These are phyloP conservation scores for Leptinotarsa undecemlineata DNA, from an alignment of 1,140 invertebrate species.

Conservation along the genomic window DNA sequence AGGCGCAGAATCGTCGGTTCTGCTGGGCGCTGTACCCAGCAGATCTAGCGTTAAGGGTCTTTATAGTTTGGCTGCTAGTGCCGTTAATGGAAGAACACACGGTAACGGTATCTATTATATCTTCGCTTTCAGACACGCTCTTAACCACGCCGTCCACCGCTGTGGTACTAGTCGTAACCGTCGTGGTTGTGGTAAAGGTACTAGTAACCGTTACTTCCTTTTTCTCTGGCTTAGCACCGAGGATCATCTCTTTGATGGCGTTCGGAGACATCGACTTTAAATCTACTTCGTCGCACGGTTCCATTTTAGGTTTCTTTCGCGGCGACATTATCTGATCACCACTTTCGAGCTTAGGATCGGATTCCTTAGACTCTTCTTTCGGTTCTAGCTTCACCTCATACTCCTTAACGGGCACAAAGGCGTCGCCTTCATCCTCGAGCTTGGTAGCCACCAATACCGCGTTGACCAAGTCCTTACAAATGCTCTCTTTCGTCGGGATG, in stretches of 20 bases:
- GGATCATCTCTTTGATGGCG: constrained; percentile 52
- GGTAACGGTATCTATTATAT: constrained; percentile 50
- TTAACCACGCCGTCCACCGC: constrained; percentile 55
- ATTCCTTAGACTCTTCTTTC: constrained; percentile 57
- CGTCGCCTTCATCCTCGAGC: constrained; percentile 59
- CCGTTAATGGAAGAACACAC: constrained; percentile 45
- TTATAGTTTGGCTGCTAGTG: constrained; percentile 57
- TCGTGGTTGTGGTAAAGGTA: constrained; percentile 55
- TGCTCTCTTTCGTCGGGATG: constrained; percentile 43
- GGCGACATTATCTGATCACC: constrained; percentile 30
- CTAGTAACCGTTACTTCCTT: constrained; percentile 42
- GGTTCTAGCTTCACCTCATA: constrained; percentile 54
- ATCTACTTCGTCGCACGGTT: constrained; percentile 39
- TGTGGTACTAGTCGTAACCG: constrained; percentile 53
- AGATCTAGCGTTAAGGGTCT: constrained; percentile 50
- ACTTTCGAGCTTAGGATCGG: constrained; percentile 46
- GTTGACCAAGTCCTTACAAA: constrained; percentile 65
- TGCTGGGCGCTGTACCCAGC: constrained; percentile 50
- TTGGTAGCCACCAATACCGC: constrained; percentile 62
- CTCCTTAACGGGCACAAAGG: constrained; percentile 50
- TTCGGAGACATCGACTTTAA: constrained; percentile 47
- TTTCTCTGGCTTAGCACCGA: constrained; percentile 32
- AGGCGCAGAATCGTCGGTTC: constrained; percentile 64
- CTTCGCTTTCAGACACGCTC: constrained; percentile 50
- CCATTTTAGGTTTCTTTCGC: constrained; percentile 43